phyloP scores from a whole-genome alignment of 23 tunicate genomes.

The Ascidia mentula region DNA sequence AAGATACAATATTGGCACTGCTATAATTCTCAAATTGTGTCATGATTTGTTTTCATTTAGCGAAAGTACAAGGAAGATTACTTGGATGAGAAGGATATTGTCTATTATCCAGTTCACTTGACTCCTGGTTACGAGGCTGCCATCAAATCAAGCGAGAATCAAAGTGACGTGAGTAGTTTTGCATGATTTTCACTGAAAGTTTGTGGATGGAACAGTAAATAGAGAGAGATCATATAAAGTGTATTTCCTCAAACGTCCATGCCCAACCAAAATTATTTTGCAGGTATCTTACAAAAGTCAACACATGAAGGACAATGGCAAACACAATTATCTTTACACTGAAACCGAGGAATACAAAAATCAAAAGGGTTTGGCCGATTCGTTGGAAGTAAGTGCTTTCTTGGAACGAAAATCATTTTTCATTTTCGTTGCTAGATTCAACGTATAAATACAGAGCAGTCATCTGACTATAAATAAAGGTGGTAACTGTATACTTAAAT shows the following conservation, averaged over 20 bases:
- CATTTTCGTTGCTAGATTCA: too few species aligned
- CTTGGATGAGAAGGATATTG: slow-evolving; percentile 61
- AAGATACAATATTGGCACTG: too few species aligned
- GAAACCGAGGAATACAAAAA: slow-evolving; percentile 77
- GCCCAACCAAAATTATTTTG: not conserved
- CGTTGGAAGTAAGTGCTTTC: slow-evolving; percentile 56
- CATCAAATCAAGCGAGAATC: slow-evolving; percentile 62
- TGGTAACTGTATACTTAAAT: too few species aligned
- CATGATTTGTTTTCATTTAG: too few species aligned
- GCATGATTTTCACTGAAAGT: not conserved
- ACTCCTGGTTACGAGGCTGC: slow-evolving; percentile 97
- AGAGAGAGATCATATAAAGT: too few species aligned
- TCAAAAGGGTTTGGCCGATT: slow-evolving; percentile 50
- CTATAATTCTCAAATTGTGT: too few species aligned
- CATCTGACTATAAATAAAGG: too few species aligned
- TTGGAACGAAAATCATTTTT: too few species aligned
- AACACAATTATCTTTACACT: slow-evolving; percentile 64
- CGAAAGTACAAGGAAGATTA: slow-evolving; percentile 92
- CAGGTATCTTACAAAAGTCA: slow-evolving; percentile 65
- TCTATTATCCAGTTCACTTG: slow-evolving; percentile 91
- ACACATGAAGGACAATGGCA: slow-evolving; percentile 33
- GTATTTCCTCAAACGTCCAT: not conserved
- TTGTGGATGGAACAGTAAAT: too few species aligned
- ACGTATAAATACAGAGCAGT: too few species aligned
- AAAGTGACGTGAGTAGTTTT: slow-evolving; percentile 61